Percentiles rank a stretch among this genome's conserved stretches.
Conservation (phyloP, 1,140 invertebrate species). For the Saccostrea cuccullata region DNA sequence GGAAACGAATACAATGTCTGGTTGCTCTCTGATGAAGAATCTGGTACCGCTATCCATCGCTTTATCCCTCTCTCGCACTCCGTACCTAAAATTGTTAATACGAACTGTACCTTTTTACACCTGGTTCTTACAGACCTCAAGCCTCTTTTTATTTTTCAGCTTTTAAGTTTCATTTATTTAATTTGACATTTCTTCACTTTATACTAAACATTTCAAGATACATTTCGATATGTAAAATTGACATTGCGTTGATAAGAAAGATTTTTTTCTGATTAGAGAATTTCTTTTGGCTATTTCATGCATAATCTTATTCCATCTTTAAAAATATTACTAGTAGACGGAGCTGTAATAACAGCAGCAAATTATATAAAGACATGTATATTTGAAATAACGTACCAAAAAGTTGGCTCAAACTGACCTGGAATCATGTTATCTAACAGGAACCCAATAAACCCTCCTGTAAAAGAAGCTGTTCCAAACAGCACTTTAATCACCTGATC, state of each 20-base stretch:
- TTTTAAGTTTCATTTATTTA: too few relatives aligned
- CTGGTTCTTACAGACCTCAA: too few relatives aligned
- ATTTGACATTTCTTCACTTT: too few relatives aligned
- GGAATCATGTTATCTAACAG: conserved; percentile 91
- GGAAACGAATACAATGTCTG: not conserved
- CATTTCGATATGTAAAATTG: not conserved
- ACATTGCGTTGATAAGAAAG: not conserved
- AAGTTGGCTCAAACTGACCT: conserved; percentile 81
- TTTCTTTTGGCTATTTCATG: not conserved
- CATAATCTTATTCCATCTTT: not conserved
- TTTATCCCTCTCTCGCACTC: not conserved
- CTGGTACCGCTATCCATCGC: not conserved
- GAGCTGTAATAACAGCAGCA: too few relatives aligned
- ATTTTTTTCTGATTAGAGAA: not conserved
- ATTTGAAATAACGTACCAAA: not conserved
- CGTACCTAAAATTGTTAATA: not conserved
- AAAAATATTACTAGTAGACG: too few relatives aligned
- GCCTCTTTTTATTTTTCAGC: too few relatives aligned
- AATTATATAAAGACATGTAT: too few relatives aligned
- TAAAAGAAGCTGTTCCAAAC: conserved; percentile 90
- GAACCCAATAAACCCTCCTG: conserved; percentile 89
- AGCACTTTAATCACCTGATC: conserved; percentile 89
- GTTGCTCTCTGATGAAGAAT: not conserved
- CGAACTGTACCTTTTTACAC: not conserved
- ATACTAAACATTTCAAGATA: too few relatives aligned